Percentiles rank a stretch among this genome's conserved stretches.
Conservation (phyloP, 2,888 invertebrate genomes). For the Ornithoptera alexandrae region DNA sequence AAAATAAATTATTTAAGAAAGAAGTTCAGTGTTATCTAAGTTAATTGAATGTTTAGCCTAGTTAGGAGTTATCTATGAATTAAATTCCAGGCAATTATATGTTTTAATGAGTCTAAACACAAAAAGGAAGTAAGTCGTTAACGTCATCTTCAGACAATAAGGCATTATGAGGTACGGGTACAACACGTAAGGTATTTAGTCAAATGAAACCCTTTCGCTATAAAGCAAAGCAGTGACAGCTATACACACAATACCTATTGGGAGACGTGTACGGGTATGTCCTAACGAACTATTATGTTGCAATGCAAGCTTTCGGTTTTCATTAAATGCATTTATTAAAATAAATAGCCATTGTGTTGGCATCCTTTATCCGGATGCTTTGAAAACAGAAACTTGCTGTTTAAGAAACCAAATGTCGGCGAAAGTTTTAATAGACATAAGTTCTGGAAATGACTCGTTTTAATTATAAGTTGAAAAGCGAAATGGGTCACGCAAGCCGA, state of each 20-base stretch:
- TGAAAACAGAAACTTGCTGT: neutral
- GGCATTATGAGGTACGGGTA: constrained; percentile 51
- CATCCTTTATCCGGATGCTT: neutral
- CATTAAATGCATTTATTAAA: constrained; percentile 6
- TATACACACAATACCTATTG: constrained; percentile 66
- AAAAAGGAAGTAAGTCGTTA: constrained; percentile 47
- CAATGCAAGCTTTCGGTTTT: constrained; percentile 43
- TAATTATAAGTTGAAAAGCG: constrained; percentile 25
- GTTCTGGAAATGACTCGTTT: constrained; percentile 25
- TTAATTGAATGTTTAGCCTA: no score
- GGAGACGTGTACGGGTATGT: constrained; percentile 59
- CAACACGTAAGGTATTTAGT: constrained; percentile 42
- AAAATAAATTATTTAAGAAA: no score
- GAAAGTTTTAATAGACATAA: constrained; percentile 33
- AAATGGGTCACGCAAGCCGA: constrained; percentile 57
- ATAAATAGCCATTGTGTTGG: neutral
- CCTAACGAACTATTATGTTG: constrained; percentile 73
- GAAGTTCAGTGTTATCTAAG: no score
- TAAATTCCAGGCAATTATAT: no score
- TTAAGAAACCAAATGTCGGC: constrained; percentile 44
- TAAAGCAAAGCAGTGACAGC: constrained; percentile 57
- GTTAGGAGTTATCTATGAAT: no score
- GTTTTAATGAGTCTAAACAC: constrained; percentile 28
- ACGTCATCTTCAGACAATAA: constrained; percentile 42
- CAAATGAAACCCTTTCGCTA: constrained; percentile 64